These are phyloP conservation scores for Aleiodes leptofemur DNA, from an alignment of 2,888 invertebrate species.

Conservation along the genomic window DNA sequence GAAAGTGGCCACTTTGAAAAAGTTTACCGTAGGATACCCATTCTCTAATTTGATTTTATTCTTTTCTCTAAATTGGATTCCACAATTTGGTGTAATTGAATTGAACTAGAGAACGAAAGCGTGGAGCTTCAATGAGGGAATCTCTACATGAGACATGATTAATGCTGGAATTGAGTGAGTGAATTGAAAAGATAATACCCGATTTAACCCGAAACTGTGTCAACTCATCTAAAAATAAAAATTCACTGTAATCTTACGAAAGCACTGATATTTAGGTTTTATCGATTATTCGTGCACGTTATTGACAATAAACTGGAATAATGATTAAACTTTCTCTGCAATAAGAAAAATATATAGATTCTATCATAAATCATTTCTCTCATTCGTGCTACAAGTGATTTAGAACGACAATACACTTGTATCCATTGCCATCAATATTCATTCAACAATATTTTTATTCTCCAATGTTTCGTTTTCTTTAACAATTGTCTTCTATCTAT, in stretches of 20 bases:
- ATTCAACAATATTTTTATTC: background rate
- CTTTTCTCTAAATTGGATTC: too few species aligned
- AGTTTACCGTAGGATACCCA: too few species aligned
- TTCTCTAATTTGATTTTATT: too few species aligned
- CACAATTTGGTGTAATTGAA: too few species aligned
- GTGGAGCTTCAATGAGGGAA: too few species aligned
- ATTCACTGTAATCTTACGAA: conserved; percentile 1
- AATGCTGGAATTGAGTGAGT: background rate
- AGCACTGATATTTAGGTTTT: conserved; percentile 2
- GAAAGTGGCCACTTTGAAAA: too few species aligned
- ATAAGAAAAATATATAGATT: background rate
- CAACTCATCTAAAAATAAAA: conserved; percentile 27
- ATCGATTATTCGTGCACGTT: conserved; percentile 22
- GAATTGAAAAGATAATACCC: conserved; percentile 19
- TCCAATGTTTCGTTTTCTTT: too few species aligned
- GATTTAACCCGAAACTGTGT: conserved; percentile 26
- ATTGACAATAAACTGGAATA: conserved; percentile 11
- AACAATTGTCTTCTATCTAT: background rate
- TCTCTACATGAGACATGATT: too few species aligned
- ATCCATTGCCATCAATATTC: background rate
- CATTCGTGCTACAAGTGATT: conserved; percentile 19
- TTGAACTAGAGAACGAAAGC: too few species aligned
- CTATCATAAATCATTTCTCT: conserved; percentile 9
- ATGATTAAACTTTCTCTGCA: conserved; percentile 4
- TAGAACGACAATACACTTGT: background rate